Evolutionary conservation across 2,113 vertebrate species (phyloP), one percentile per base, ranked within the genome.

Genomic region (Sander lucioperca): DNA sequence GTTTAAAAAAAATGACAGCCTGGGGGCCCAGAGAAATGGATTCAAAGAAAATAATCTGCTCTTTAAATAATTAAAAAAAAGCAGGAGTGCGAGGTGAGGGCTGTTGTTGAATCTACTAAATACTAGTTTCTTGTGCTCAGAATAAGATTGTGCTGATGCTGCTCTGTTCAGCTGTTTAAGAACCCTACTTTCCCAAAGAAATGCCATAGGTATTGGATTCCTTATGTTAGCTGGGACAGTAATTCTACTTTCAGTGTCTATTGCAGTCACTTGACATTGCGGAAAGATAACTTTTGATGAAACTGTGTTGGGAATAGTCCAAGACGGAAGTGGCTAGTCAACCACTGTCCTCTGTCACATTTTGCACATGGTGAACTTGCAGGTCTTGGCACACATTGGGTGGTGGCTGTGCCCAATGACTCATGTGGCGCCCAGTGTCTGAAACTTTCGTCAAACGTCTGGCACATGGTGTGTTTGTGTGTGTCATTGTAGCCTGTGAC

Each of bases 381-480:
- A 82, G 93, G 92, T 89, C 90, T 91, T 93, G 92, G 85, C 88
- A 88, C 88, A 64, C 85, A 84, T 86, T 88, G 92, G 93, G 88
- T 91, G 83, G 91, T 94, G 93, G 90, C 92, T 90, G 87, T 90
- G 88, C 84, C 92, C 90, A 83, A n/a, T 94, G 93, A 95, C 92
- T 95, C 94, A 96, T 90, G 88, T 85, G 84, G 90, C 82, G 72
- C 93, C 87, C 88, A 82, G 92, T 89, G 87, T 93, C 92, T 94
- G 80, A 91, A 93, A 92, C 92, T 86, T 94, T 91, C 89, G 85
- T 94, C 92, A 95, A 90, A 90, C 74, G 95, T 95, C 95, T 96
- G 92, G 89, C 95, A 94, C 94, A 86, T 94, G 88, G 90, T 79
- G 88, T 77, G 87, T 39, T 87, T 79, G 87, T 39, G 36, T 94